Evolutionary conservation across 2,797 vertebrate genomes (phyloP), one percentile per base, ranked within the genome.

Genomic region (Chloroceryle inda): DNA sequence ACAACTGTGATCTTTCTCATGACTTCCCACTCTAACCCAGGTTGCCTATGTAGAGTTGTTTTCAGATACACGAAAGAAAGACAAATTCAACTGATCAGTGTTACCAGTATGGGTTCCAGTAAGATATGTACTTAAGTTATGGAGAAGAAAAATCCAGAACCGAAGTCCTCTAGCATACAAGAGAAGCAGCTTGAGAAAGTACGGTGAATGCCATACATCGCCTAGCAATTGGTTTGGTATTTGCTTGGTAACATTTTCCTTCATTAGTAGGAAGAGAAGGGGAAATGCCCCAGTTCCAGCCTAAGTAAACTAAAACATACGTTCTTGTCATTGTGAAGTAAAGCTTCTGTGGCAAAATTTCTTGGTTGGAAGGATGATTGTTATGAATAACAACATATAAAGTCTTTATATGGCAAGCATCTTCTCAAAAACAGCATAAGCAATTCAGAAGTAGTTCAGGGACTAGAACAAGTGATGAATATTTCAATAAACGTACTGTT

Each of bases 401-500:
- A 88, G 55, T 26, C 69, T 80, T 92, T 55, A 29, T 69, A 45
- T 82, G 67, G 35, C 6, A 21, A 86, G 9, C 40, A 23, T 71
- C 45, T 93, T 86, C 77, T 87, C 23, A 83, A 71, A 95, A 91
- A n/a, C 2, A 0, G 69, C 38, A 75, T 81, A 83, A 95, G 68
- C 38, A 86, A 81, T 92, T 88, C 76, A 81, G 68, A 71, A 82
- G 56, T 89, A 68, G 89, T 80, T 92, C 75, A 89, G 72, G 37
- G 84, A 72, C 64, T 78, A 58, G 82, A 95, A 64, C 45, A 94
- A 94, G 72, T 72, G 75, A 94, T 96, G 87, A 92, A 92, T 96
- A 95, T 91, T 95, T 94, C 69, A 94, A n/a, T 81, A 94, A 91
- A 92, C 59, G n/a, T 91, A 29, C 92, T 58, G 19, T 62, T 88